Conservation (phyloP, 2,888 invertebrate genomes). For the Eudemis profundana region DNA sequence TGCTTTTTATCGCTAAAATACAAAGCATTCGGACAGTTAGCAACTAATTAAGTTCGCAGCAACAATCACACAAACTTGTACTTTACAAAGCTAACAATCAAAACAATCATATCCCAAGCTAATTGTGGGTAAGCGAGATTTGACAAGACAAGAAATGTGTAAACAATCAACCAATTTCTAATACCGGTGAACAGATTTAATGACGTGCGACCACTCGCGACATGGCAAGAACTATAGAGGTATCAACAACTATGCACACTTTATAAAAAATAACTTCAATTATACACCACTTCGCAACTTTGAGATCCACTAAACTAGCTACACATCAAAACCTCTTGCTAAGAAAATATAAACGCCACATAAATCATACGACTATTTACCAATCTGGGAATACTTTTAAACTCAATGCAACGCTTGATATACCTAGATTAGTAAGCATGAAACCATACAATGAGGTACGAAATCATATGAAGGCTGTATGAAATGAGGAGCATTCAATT, state of each 20-base stretch:
- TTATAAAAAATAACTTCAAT: constrained; percentile 38
- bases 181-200: neutral
- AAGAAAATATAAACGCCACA: constrained; percentile 20
- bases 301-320: constrained; percentile 37
- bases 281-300: constrained; percentile 36
- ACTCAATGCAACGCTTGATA: neutral
- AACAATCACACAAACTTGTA: constrained; percentile 52
- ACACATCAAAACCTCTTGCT: constrained; percentile 33
- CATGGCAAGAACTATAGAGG: constrained; percentile 35
- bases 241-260: constrained; percentile 31
- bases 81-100: constrained; percentile 51
- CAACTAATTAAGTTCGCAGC: constrained; percentile 16
- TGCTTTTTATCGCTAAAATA: constrained; percentile 4
- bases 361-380: constrained; percentile 16
- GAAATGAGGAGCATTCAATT: constrained; percentile 23
- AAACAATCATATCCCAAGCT: constrained; percentile 47
- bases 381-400: neutral
- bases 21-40: constrained; percentile 5
- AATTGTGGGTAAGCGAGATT: constrained; percentile 23
- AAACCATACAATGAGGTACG: constrained; percentile 12
- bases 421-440: constrained; percentile 10
- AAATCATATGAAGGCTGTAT: constrained; percentile 1
- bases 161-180: constrained; percentile 8
- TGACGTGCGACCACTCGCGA: constrained; percentile 18
- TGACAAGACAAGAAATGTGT: constrained; percentile 13